These are phyloP conservation scores for Epinephelus fuscoguttatus DNA, from an alignment of 2,113 vertebrate genomes.

Conservation along the genomic window DNA sequence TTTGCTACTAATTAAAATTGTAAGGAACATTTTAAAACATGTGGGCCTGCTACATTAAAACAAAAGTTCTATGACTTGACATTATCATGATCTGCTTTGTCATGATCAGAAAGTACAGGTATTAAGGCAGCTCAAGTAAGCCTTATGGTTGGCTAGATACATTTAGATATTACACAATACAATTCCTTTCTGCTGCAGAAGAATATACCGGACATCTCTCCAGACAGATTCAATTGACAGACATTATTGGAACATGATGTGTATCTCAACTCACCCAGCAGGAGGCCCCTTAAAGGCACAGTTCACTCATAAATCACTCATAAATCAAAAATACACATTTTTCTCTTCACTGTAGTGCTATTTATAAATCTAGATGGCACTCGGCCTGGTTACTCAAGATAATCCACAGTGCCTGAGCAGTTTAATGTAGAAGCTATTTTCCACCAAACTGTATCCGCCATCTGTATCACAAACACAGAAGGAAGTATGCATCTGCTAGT, in stretches of 20 bases:
- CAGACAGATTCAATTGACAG: not conserved
- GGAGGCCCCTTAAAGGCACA: not conserved
- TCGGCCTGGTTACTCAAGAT: too few relatives aligned
- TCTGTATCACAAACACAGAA: too few relatives aligned
- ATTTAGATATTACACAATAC: not conserved
- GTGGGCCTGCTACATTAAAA: not conserved
- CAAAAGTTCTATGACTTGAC: not conserved
- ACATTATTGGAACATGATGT: not conserved
- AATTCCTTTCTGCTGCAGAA: not conserved
- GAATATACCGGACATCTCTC: not conserved
- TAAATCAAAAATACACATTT: too few relatives aligned
- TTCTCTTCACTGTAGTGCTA: too few relatives aligned
- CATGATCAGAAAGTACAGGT: not conserved
- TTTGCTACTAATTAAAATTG: not conserved
- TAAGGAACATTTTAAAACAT: not conserved
- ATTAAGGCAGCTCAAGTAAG: not conserved
- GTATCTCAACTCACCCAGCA: not conserved
- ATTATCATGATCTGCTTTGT: not conserved
- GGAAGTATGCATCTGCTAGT: too few relatives aligned
- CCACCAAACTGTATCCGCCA: too few relatives aligned
- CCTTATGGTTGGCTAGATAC: not conserved
- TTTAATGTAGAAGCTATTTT: too few relatives aligned
- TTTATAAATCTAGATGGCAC: too few relatives aligned
- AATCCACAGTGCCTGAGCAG: too few relatives aligned
- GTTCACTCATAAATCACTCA: too few relatives aligned